These are phyloP conservation scores for Digitonthophagus gazella DNA, from an alignment of 2,888 invertebrate species.

Conservation along the genomic window DNA sequence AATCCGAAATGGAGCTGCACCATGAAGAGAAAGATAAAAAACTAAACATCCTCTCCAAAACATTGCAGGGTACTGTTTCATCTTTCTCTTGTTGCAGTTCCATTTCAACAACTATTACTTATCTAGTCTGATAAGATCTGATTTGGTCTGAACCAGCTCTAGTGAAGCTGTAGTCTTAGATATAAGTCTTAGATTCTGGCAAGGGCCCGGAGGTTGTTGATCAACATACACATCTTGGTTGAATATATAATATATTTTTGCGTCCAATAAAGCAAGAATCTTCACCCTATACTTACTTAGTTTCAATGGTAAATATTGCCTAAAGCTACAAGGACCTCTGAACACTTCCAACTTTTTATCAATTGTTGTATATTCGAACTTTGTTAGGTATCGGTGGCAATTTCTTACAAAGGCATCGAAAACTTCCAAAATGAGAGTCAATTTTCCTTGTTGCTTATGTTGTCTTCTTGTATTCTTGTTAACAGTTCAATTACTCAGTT, in stretches of 20 bases:
- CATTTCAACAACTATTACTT: too few species aligned
- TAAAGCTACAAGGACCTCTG: constrained; percentile 35
- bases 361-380: constrained; percentile 4
- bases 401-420: constrained; percentile 14
- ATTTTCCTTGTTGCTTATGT: constrained; percentile 14
- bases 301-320: constrained; percentile 40
- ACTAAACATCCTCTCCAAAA: too few species aligned
- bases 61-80: too few species aligned
- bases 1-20: too few species aligned
- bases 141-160: too few species aligned
- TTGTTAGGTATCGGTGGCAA: not conserved
- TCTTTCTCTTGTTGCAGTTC: too few species aligned
- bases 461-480: constrained; percentile 11
- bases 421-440: constrained; percentile 16
- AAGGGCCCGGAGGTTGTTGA: constrained; percentile 9
- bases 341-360: constrained; percentile 16
- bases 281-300: not conserved
- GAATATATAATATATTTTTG: constrained; percentile 37
- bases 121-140: too few species aligned
- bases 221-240: constrained; percentile 13
- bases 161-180: too few species aligned
- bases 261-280: constrained; percentile 31
- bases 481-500: constrained; percentile 3
- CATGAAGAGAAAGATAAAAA: too few species aligned
- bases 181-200: not conserved